These are phyloP conservation scores for Ophiodon elongatus DNA, from an alignment of 2,113 vertebrate genomes.

Conservation along the genomic window DNA sequence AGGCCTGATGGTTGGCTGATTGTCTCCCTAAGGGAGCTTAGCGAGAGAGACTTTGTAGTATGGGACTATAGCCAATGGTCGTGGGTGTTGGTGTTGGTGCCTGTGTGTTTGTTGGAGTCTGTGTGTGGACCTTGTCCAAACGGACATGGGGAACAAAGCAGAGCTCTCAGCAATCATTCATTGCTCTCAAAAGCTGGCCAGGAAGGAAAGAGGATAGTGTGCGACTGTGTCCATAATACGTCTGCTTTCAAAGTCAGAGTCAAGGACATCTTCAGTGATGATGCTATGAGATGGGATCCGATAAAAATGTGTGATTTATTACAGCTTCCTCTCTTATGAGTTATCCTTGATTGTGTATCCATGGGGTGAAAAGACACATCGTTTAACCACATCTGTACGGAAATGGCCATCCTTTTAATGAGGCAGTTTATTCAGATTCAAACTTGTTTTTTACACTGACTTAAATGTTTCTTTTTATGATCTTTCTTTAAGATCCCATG, in stretches of 20 bases:
- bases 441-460: conserved; percentile 16
- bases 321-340: conserved; percentile 60
- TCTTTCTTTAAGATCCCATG: conserved; percentile 14
- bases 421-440: conserved; percentile 31
- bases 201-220: conserved; percentile 68
- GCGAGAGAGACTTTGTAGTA: conserved; percentile 66
- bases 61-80: conserved; percentile 66
- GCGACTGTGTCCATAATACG: conserved; percentile 65
- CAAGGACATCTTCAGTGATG: conserved; percentile 77
- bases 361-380: conserved; percentile 2
- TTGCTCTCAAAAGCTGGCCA: conserved; percentile 71
- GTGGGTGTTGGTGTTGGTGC: conserved; percentile 64
- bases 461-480: conserved; percentile 32
- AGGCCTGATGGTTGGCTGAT: conserved; percentile 73
- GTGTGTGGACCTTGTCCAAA: conserved; percentile 77
- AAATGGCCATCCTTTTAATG: conserved; percentile 45
- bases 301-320: conserved; percentile 71
- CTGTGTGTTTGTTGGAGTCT: conserved; percentile 44
- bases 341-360: conserved; percentile 52
- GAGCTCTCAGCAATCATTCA: conserved; percentile 78
- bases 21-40: conserved; percentile 56
- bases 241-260: conserved; percentile 79
- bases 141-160: conserved; percentile 79
- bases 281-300: conserved; percentile 53
- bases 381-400: conserved; percentile 50